A percentile compares a stretch with the other conserved stretches of the same genome.
These are phyloP conservation scores for Ceratoteleas bidentatus DNA, from an alignment of 1,140 invertebrate species.

Conservation along the genomic window DNA sequence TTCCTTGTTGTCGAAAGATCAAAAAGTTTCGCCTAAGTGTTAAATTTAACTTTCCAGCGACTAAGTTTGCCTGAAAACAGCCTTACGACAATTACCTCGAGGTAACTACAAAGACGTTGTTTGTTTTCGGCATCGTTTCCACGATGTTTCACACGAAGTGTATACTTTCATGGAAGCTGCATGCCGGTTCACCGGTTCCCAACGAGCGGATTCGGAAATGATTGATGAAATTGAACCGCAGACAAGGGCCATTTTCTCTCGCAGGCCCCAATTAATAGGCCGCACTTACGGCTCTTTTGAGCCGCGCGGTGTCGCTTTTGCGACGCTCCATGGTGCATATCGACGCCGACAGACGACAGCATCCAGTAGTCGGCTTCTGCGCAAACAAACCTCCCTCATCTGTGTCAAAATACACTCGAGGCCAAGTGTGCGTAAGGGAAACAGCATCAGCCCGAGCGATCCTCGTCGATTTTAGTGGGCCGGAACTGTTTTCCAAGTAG, in stretches of 20 bases:
- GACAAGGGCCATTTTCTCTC: constrained; percentile 48
- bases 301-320: constrained; percentile 62
- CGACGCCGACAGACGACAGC: constrained; percentile 73
- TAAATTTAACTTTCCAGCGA: neutral
- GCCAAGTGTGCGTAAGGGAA: constrained; percentile 62
- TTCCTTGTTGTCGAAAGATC: no score
- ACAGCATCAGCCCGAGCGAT: constrained; percentile 35
- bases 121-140: neutral
- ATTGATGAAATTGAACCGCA: constrained; percentile 73
- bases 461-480: constrained; percentile 51
- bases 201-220: constrained; percentile 69
- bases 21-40: no score
- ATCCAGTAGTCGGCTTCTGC: constrained; percentile 52
- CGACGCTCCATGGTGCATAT: constrained; percentile 74
- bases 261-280: constrained; percentile 71
- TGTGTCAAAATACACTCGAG: constrained; percentile 63
- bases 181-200: constrained; percentile 35
- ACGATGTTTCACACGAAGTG: constrained; percentile 11
- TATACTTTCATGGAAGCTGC: constrained; percentile 27
- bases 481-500: constrained; percentile 64
- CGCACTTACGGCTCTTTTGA: constrained; percentile 70
- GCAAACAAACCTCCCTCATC: constrained; percentile 62
- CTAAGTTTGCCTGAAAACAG: neutral
- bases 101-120: neutral
- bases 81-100: neutral